Base-by-base conservation (phyloP, 1,140 invertebrate species). In the Eurosta solidaginis region DNA sequence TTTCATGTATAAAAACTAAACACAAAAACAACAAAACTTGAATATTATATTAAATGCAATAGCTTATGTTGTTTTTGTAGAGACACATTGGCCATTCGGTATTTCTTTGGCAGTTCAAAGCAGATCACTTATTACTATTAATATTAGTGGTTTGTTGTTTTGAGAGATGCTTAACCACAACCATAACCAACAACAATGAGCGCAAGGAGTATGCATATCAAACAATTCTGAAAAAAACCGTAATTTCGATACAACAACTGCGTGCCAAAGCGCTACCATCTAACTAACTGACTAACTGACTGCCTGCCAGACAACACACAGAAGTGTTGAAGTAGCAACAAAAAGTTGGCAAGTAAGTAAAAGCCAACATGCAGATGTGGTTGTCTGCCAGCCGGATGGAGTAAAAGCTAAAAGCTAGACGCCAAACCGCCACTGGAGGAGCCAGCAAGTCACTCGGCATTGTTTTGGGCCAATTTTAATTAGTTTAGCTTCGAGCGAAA, bases 381-480 rank as follows among this genome's bases (percentile, higher is more conserved):
- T 47, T 47, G 54, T 10, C 74, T 20, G 74, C 42, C 74, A 75
- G 74, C 74, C 47, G 74, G 74, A 50, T n/a, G n/a, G 45, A 47
- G 9, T 9, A n/a, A 47, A 9, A 47, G 45, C 42, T 75, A 42
- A 17, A 36, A 75, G 59, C 59, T 68, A 75, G 74, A 49, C 14
- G 74, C 74, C 42, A 25, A 33, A 85, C 77, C 63, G 84, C 84
- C 84, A 80, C 84, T 83, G 84, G 82, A 77, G 54, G 36, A 36
- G 50, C 44, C 74, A 33, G 47, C 42, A 68, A 68, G 3, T 22
- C 59, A 40, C 59, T 68, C 78, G 81, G 78, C 77, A 54, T 52
- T 84, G 84, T 85, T 85, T 83, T 85, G 82, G 84, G 82, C 78
- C 83, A 86, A 84, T 86, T 86, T 86, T 86, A 86, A 86, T 86